phyloP scores from a whole-genome alignment of 2,888 invertebrate species.

The Sacculina carcini region DNA sequence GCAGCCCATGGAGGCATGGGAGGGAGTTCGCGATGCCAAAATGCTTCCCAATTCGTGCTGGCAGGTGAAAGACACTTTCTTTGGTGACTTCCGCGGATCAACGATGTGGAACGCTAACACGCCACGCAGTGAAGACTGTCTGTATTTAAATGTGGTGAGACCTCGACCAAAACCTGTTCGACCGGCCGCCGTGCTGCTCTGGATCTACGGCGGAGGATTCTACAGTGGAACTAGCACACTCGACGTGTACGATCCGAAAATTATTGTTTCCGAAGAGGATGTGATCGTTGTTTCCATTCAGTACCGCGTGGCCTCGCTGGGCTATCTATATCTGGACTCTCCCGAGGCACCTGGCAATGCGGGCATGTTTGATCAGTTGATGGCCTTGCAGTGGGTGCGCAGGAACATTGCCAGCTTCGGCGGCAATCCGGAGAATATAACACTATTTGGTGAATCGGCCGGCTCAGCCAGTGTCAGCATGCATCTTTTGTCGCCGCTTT shows the following conservation, averaged over 20 bases:
- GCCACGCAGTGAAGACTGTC: constrained; percentile 69
- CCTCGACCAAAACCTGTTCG: constrained; percentile 27
- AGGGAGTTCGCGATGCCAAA: constrained; percentile 46
- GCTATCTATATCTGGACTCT: constrained; percentile 64
- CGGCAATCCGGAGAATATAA: constrained; percentile 64
- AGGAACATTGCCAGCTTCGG: constrained; percentile 67
- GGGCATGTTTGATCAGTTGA: constrained; percentile 80
- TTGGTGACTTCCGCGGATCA: constrained; percentile 52
- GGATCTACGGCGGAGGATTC: constrained; percentile 84
- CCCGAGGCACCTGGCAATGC: constrained; percentile 64
- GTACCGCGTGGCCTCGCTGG: constrained; percentile 73
- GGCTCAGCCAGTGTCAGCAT: constrained; percentile 85
- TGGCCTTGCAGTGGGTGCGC: constrained; percentile 65
- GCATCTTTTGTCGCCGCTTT: constrained; percentile 53
- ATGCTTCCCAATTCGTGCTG: constrained; percentile 63
- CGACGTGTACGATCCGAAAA: constrained; percentile 77
- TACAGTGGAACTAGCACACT: constrained; percentile 74
- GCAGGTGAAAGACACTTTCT: constrained; percentile 59
- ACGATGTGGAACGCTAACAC: constrained; percentile 93
- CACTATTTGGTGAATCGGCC: constrained; percentile 80
- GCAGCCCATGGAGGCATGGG: constrained; percentile 52
- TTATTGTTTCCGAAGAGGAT: constrained; percentile 61
- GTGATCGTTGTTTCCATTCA: constrained; percentile 79
- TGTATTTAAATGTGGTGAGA: constrained; percentile 73
- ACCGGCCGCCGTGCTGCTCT: constrained; percentile 61